These are phyloP conservation scores for Phaonia tiefii DNA, from an alignment of 2,888 invertebrate species.

Conservation along the genomic window DNA sequence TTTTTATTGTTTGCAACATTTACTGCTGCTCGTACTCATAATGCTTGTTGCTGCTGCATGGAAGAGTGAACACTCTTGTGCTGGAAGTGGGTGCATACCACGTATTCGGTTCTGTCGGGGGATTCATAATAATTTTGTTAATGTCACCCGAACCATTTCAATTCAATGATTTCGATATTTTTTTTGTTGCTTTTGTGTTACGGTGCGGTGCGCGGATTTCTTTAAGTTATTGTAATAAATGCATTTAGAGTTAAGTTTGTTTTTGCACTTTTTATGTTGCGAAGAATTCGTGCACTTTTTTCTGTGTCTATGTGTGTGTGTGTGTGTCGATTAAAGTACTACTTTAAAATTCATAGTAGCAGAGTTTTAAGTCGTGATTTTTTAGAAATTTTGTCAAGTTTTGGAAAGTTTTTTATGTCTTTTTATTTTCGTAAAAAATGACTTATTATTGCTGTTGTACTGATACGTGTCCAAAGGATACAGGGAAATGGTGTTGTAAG, in stretches of 20 bases:
- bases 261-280: neutral
- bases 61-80: neutral
- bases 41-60: neutral
- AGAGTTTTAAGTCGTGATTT: conserved; percentile 22
- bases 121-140: conserved; percentile 57
- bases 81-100: too few relatives aligned
- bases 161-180: neutral
- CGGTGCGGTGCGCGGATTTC: too few relatives aligned
- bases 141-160: conserved; percentile 47
- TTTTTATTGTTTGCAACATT: conserved; percentile 55
- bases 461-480: too few relatives aligned
- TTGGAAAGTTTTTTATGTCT: conserved; percentile 17
- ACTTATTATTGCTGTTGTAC: too few relatives aligned
- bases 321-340: neutral
- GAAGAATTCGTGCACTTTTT: conserved; percentile 9
- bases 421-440: too few relatives aligned
- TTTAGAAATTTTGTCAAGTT: conserved; percentile 1
- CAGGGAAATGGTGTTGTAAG: too few relatives aligned
- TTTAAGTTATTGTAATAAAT: conserved; percentile 19
- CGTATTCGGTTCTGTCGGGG: neutral
- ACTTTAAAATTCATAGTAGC: conserved; percentile 2
- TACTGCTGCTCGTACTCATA: neutral
- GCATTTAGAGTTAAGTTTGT: neutral
- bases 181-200: neutral
- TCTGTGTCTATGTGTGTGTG: neutral